phyloP scores from a whole-genome alignment of 2,888 invertebrate species.

The Yponomeuta malinellus region DNA sequence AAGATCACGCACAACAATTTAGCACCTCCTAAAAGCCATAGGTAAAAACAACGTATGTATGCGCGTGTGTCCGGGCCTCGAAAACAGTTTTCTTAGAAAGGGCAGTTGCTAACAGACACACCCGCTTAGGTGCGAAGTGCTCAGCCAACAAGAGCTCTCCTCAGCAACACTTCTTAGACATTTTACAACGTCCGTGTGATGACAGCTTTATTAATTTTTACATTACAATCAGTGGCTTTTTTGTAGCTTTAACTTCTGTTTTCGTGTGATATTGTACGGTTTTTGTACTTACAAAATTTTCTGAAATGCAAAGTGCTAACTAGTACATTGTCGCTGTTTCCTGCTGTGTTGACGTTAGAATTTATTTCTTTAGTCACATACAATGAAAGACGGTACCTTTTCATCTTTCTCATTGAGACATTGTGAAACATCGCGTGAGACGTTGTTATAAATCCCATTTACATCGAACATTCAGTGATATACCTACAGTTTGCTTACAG shows the following conservation, averaged over 20 bases:
- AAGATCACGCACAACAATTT: constrained; percentile 61
- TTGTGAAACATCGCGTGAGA: constrained; percentile 18
- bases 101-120: constrained; percentile 42
- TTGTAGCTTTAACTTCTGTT: not conserved
- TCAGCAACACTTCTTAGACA: not conserved
- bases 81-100: constrained; percentile 56
- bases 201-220: constrained; percentile 25
- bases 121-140: constrained; percentile 61
- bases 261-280: not conserved
- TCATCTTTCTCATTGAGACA: not conserved
- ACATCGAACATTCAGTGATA: too few relatives aligned
- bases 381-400: not conserved
- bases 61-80: constrained; percentile 39
- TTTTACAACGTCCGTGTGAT: constrained; percentile 21
- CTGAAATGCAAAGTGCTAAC: not conserved
- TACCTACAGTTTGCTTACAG: too few relatives aligned
- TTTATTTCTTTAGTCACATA: constrained; percentile 4
- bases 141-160: constrained; percentile 44
- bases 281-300: not conserved
- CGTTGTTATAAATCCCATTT: not conserved
- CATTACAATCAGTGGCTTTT: not conserved
- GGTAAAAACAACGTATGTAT: constrained; percentile 14
- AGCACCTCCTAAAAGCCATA: constrained; percentile 49
- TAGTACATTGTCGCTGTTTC: not conserved
- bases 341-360: constrained; percentile 4